These are phyloP conservation scores for Campoletis raptor DNA, from an alignment of 2,888 invertebrate genomes.

Conservation along the genomic window DNA sequence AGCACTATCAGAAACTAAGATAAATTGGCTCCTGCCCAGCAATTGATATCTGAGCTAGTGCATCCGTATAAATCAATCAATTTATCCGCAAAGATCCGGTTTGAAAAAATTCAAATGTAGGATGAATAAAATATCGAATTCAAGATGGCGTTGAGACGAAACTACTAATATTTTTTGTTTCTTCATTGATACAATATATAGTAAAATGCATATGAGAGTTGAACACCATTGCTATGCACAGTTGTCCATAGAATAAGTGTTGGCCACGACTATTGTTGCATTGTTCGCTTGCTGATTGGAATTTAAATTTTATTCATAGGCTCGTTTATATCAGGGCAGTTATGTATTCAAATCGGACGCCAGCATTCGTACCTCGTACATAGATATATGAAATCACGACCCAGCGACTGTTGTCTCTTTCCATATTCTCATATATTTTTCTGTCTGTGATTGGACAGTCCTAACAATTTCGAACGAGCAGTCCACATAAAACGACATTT, in stretches of 20 bases:
- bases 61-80: background rate
- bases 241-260: constrained; percentile 52
- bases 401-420: constrained; percentile 42
- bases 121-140: background rate
- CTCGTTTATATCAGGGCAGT: constrained; percentile 84
- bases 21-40: too few relatives aligned
- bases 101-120: background rate
- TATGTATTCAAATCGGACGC: constrained; percentile 83
- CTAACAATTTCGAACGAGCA: background rate
- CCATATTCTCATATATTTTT: constrained; percentile 41
- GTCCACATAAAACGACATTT: background rate
- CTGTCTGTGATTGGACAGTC: constrained; percentile 30
- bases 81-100: background rate
- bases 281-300: constrained; percentile 82
- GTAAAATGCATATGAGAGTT: background rate
- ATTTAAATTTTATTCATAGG: constrained; percentile 85
- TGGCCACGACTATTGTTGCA: constrained; percentile 76
- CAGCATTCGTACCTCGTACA: constrained; percentile 60
- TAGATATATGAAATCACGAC: constrained; percentile 38
- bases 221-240: constrained; percentile 2
- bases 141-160: background rate
- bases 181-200: background rate
- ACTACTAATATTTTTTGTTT: background rate
- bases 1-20: too few relatives aligned
- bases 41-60: too few relatives aligned